phyloP scores from a whole-genome alignment of 2,113 vertebrate species.

The Tiliqua scincoides region DNA sequence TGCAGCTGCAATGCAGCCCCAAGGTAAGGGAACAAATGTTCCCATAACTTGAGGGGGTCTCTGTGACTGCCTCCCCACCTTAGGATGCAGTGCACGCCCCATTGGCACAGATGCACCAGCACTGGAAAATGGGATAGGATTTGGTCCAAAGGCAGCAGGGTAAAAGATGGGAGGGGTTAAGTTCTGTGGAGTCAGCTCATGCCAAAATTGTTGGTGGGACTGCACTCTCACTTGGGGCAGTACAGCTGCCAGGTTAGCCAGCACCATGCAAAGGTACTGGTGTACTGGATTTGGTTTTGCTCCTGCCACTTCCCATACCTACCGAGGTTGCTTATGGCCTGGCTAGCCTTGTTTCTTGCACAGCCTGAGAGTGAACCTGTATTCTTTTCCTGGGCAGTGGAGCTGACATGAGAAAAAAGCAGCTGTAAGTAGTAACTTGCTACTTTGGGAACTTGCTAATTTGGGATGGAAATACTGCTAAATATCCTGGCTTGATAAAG shows the following conservation, averaged over 20 bases:
- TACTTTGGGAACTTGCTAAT: neutral
- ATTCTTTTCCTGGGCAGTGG: neutral
- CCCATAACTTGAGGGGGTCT: too few species aligned
- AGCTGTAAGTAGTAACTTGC: neutral
- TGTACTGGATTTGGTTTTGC: neutral
- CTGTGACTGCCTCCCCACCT: too few species aligned
- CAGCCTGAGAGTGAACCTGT: neutral
- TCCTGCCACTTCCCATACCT: neutral
- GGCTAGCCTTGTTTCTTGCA: neutral
- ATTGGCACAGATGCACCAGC: too few species aligned
- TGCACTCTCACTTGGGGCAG: neutral
- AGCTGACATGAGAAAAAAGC: neutral
- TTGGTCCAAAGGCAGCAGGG: neutral
- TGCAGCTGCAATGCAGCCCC: too few species aligned
- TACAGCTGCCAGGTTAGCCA: neutral
- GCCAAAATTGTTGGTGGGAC: neutral
- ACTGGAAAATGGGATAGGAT: too few species aligned
- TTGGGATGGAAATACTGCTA: neutral
- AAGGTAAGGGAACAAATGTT: too few species aligned
- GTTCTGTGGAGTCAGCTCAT: neutral
- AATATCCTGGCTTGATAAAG: neutral
- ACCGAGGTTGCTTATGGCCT: neutral
- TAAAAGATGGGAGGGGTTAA: neutral
- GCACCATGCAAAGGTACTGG: neutral
- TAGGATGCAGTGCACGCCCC: too few species aligned